These are phyloP conservation scores for Nesometra sesokonis DNA, from an alignment of 35 echinoderm and acorn worm species.

Conservation along the genomic window DNA sequence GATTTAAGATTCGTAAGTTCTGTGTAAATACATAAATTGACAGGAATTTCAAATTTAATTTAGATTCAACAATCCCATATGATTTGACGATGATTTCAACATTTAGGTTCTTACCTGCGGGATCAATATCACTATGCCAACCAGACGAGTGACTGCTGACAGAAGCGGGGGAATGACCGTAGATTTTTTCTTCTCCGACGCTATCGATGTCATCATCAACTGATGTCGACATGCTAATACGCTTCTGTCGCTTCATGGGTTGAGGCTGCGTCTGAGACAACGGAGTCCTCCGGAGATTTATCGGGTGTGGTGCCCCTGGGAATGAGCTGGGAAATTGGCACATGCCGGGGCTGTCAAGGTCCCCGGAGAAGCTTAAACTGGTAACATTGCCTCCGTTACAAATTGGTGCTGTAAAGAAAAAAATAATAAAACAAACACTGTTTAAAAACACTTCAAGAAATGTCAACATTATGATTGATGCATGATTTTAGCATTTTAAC, in stretches of 20 bases:
- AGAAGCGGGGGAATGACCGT: constrained; percentile 80
- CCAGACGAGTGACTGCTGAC: constrained; percentile 78
- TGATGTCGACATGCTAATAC: constrained; percentile 80
- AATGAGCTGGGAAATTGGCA: not conserved
- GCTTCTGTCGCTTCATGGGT: constrained; percentile 73
- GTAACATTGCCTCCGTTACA: not conserved
- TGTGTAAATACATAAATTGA: not conserved
- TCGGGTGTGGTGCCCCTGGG: constrained; percentile 1
- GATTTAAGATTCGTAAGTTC: not conserved
- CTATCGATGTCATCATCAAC: constrained; percentile 84
- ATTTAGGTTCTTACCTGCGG: constrained; percentile 25
- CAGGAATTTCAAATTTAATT: not conserved
- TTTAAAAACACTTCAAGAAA: too few relatives aligned
- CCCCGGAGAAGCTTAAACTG: not conserved
- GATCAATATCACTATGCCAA: constrained; percentile 94
- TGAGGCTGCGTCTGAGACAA: constrained; percentile 26
- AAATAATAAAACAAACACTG: not conserved
- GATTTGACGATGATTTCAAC: not conserved
- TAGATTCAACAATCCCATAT: not conserved
- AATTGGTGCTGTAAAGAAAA: not conserved
- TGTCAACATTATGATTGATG: too few relatives aligned
- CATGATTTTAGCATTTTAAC: too few relatives aligned
- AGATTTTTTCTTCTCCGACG: constrained; percentile 68
- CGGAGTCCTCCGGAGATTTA: constrained; percentile 33
- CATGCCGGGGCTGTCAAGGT: not conserved